Conservation (phyloP, 2,888 invertebrate species). For the Tenthredo livida region DNA sequence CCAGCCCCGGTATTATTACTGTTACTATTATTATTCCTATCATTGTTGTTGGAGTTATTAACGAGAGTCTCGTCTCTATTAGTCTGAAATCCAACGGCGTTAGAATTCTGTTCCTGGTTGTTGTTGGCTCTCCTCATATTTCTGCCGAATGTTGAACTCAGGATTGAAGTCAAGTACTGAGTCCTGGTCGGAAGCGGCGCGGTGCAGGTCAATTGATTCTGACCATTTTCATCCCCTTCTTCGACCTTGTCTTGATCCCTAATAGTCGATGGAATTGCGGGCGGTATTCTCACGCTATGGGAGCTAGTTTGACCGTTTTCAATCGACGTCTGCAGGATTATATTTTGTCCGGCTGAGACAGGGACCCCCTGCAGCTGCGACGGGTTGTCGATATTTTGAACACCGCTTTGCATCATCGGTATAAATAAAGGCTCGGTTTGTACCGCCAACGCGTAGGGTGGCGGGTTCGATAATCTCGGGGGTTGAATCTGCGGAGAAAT, state of each 20-base stretch:
- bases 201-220: background rate
- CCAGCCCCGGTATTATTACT: background rate
- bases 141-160: slow-evolving; percentile 60
- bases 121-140: slow-evolving; percentile 53
- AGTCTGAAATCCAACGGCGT: background rate
- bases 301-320: slow-evolving; percentile 33
- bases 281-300: background rate
- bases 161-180: slow-evolving; percentile 60
- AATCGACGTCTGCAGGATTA: background rate
- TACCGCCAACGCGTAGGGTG: slow-evolving; percentile 64
- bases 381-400: background rate
- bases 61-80: slow-evolving; percentile 1
- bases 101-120: background rate
- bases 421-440: slow-evolving; percentile 53
- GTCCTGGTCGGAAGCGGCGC: slow-evolving; percentile 52
- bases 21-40: background rate
- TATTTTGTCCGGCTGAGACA: slow-evolving; percentile 39
- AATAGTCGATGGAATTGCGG: background rate
- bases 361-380: slow-evolving; percentile 8
- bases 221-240: slow-evolving; percentile 6
- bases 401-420: slow-evolving; percentile 30
- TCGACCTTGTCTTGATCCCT: slow-evolving; percentile 56
- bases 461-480: slow-evolving; percentile 62
- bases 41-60: slow-evolving; percentile 1
- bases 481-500: background rate